Evolutionary conservation across 2,113 vertebrate species (phyloP).

Genomic region (Phalacrocorax brasilianus): DNA sequence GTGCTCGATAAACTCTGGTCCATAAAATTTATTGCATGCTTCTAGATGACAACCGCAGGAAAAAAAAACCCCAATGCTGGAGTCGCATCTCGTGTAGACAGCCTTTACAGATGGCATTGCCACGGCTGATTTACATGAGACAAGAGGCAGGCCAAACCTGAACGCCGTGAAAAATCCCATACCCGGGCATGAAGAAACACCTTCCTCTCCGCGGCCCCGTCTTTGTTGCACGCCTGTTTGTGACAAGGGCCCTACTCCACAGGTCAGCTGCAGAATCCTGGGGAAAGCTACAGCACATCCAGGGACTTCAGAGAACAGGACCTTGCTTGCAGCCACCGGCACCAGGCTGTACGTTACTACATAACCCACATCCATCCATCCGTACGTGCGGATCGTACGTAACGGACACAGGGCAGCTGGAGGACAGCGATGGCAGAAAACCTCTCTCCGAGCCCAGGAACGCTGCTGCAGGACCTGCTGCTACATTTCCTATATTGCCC

Average conservation of each 20-base stretch:
- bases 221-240: not conserved
- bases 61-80: not conserved
- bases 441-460: not conserved
- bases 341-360: accelerated
- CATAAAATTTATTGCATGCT: constrained; percentile 63
- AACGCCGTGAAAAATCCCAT: not conserved
- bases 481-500: not conserved
- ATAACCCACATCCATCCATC: not conserved
- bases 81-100: not conserved
- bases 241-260: not conserved
- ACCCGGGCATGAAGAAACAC: not conserved
- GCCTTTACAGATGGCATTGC: constrained; percentile 37
- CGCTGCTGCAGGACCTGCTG: not conserved
- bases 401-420: not conserved
- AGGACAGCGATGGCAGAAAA: not conserved
- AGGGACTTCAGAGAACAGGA: accelerated
- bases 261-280: not conserved
- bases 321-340: accelerated
- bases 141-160: not conserved
- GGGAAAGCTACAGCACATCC: not conserved
- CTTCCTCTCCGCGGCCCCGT: not conserved
- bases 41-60: constrained; percentile 47
- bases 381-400: accelerated
- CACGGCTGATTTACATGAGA: constrained; percentile 24
- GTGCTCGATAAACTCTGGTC: constrained; percentile 59